Evolutionary conservation across 2,797 vertebrate species (phyloP).

Genomic region (Pipistrellus pygmaeus): DNA sequence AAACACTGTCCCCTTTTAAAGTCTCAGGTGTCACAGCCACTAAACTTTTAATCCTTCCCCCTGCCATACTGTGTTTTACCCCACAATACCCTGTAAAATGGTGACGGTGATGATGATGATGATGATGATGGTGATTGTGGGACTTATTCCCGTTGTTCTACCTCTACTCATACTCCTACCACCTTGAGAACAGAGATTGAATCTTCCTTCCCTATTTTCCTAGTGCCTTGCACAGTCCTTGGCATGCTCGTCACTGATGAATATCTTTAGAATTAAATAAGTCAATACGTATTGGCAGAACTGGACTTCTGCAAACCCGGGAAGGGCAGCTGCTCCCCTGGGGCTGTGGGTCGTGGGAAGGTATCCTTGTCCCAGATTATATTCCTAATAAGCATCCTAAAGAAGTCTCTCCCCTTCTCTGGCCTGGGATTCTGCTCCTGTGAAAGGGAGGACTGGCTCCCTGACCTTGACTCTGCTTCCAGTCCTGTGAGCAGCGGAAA

Average conservation of each 20-base stretch:
- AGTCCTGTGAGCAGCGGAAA: background rate
- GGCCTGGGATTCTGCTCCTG: background rate
- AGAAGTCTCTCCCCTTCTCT: background rate
- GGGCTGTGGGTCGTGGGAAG: background rate
- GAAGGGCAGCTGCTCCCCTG: background rate
- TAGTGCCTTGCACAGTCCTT: background rate
- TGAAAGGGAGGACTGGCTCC: background rate
- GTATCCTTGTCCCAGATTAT: background rate
- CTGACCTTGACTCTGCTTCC: background rate
- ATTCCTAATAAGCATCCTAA: background rate
- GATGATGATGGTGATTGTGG: background rate
- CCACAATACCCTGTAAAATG: too few relatives aligned
- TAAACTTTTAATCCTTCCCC: background rate
- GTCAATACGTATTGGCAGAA: background rate
- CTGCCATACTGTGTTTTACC: background rate
- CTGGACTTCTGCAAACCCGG: background rate
- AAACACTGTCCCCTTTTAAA: background rate
- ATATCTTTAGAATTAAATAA: background rate
- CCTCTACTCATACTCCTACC: background rate
- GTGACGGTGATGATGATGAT: background rate
- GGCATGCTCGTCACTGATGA: background rate
- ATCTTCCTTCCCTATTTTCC: background rate
- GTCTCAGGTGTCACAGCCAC: background rate
- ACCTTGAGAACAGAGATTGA: background rate
- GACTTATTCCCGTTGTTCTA: background rate